phyloP scores from a whole-genome alignment of 2,797 vertebrate species.

The Platyrinchus mystaceus region DNA sequence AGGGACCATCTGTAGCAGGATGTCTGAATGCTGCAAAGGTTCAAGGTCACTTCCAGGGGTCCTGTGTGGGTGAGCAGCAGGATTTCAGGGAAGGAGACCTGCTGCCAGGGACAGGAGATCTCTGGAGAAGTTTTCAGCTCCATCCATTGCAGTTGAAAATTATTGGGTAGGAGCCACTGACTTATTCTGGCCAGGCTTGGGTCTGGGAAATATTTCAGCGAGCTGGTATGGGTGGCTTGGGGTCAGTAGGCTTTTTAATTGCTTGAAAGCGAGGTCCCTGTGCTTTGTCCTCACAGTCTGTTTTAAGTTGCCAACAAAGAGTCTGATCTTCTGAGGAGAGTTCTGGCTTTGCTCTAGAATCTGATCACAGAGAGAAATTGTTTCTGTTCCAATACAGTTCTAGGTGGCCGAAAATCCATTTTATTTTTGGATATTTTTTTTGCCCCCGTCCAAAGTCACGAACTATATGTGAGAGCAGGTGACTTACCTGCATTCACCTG shows the following conservation, averaged over 20 bases:
- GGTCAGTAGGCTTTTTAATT: slow-evolving; percentile 9
- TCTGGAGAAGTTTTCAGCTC: neutral
- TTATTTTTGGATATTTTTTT: neutral
- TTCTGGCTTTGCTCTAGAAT: neutral
- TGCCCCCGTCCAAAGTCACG: neutral
- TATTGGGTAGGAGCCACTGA: neutral
- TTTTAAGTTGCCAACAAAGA: slow-evolving; percentile 4
- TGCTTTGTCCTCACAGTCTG: neutral
- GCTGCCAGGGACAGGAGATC: neutral
- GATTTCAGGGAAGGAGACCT: neutral
- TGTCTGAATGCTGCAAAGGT: neutral
- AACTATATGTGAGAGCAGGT: neutral
- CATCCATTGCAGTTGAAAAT: neutral
- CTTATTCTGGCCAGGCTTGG: neutral
- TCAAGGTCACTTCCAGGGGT: neutral
- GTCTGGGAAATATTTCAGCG: neutral
- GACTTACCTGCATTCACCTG: neutral
- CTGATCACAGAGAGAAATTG: neutral
- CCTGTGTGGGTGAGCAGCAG: neutral
- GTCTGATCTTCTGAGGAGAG: neutral
- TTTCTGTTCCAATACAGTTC: neutral
- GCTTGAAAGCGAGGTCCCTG: neutral
- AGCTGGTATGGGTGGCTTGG: neutral
- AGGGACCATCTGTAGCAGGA: neutral
- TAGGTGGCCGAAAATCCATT: neutral